phyloP scores from a whole-genome alignment of 2,888 invertebrate species.

The Drosophila monieri region DNA sequence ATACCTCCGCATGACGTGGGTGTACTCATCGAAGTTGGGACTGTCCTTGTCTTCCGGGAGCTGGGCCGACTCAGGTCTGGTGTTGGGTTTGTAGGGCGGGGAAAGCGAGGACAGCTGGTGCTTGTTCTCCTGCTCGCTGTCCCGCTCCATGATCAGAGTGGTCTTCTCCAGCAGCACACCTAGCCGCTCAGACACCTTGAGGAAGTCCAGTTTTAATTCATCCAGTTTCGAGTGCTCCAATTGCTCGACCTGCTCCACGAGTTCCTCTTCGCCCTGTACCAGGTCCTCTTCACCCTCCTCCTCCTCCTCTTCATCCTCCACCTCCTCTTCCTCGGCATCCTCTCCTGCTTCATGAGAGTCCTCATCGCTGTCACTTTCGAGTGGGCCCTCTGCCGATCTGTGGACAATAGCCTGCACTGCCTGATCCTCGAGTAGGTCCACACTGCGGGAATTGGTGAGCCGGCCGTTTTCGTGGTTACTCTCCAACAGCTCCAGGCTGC shows the following conservation, averaged over 20 bases:
- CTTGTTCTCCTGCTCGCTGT: conserved; percentile 68
- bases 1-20: conserved; percentile 58
- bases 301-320: conserved; percentile 1
- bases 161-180: conserved; percentile 81
- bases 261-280: neutral
- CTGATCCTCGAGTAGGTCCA: conserved; percentile 83
- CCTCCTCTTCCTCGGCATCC: conserved; percentile 7
- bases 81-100: conserved; percentile 29
- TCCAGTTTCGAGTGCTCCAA: conserved; percentile 64
- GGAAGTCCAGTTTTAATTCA: conserved; percentile 72
- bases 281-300: neutral
- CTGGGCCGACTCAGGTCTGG: conserved; percentile 31
- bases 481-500: conserved; percentile 88
- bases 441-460: conserved; percentile 84
- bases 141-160: conserved; percentile 81
- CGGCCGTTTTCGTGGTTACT: conserved; percentile 75
- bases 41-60: conserved; percentile 57
- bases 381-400: conserved; percentile 31
- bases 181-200: conserved; percentile 79
- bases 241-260: conserved; percentile 8
- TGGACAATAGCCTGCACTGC: conserved; percentile 66
- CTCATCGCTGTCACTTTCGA: conserved; percentile 54
- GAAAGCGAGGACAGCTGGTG: conserved; percentile 51
- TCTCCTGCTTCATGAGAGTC: conserved; percentile 41
- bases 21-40: conserved; percentile 59